Evolutionary conservation across 2,113 vertebrate genomes (phyloP).

Genomic region (Zosterops hypoxanthus): DNA sequence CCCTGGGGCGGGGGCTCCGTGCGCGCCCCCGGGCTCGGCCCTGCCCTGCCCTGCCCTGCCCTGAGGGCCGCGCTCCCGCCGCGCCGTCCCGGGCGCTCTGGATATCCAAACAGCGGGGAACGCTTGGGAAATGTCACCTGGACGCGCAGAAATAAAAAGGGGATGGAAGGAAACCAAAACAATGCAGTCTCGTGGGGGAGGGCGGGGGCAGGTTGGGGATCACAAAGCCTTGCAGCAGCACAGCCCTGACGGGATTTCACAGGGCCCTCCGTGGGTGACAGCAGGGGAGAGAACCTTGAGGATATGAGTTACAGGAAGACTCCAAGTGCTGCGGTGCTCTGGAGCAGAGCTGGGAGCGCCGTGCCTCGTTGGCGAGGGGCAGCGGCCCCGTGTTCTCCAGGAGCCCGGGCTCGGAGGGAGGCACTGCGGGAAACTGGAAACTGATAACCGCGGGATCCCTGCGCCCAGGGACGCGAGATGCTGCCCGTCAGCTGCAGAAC

Average conservation of each 20-base stretch:
- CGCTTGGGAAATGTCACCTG: neutral
- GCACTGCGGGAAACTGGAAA: neutral
- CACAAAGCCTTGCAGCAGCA: neutral
- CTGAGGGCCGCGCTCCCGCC: too few relatives aligned
- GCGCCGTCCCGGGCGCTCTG: neutral
- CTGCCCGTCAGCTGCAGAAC: neutral
- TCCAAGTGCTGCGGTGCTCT: too few relatives aligned
- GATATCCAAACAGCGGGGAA: fast-evolving
- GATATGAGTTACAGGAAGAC: fast-evolving
- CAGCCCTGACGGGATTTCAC: neutral
- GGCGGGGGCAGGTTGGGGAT: neutral
- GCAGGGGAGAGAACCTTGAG: neutral
- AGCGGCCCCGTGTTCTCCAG: neutral
- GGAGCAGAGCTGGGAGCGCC: neutral
- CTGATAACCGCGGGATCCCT: neutral
- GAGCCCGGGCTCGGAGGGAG: neutral
- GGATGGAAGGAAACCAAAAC: neutral
- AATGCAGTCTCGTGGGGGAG: neutral
- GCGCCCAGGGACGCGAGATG: neutral
- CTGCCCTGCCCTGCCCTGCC: too few relatives aligned
- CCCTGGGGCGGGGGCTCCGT: too few relatives aligned
- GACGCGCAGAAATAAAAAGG: neutral
- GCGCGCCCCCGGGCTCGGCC: neutral
- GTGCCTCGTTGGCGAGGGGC: neutral
- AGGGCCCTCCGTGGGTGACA: neutral